phyloP scores from a whole-genome alignment of 1,140 invertebrate genomes.

The Drosophila setifemur region DNA sequence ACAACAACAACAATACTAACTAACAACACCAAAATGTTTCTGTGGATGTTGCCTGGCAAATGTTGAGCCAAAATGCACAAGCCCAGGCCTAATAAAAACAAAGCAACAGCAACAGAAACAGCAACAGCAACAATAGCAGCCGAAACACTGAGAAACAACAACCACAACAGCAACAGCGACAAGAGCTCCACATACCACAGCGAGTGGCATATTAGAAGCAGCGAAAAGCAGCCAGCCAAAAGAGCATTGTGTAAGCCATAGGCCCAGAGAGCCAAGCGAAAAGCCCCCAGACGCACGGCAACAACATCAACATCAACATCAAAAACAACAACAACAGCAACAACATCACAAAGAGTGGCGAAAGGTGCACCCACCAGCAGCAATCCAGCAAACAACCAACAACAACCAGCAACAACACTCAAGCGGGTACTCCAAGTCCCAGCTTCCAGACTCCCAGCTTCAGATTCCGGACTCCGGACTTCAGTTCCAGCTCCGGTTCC shows the following conservation, averaged over 20 bases:
- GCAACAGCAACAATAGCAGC: constrained; percentile 4
- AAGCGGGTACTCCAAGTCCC: constrained; percentile 4
- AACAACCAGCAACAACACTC: constrained; percentile 21
- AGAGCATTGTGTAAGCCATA: constrained; percentile 50
- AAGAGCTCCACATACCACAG: constrained; percentile 50
- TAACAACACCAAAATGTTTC: constrained; percentile 42
- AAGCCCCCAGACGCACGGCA: constrained; percentile 40
- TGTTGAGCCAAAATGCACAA: constrained; percentile 69
- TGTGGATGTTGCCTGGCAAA: constrained; percentile 35
- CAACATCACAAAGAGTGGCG: constrained; percentile 57
- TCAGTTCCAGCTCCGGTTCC: constrained; percentile 29
- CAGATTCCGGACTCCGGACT: constrained; percentile 12
- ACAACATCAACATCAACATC: constrained; percentile 26
- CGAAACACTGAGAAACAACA: not conserved
- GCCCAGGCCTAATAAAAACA: constrained; percentile 32
- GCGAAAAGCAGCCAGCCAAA: constrained; percentile 32
- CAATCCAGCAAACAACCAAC: constrained; percentile 22
- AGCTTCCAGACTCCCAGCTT: not conserved
- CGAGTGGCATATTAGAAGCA: constrained; percentile 48
- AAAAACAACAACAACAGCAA: constrained; percentile 38
- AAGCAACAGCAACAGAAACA: constrained; percentile 15
- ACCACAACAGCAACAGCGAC: constrained; percentile 14
- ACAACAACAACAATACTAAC: constrained; percentile 1
- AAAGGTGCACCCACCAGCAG: constrained; percentile 71
- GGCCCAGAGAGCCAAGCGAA: constrained; percentile 38